phyloP scores from a whole-genome alignment of 2,888 invertebrate genomes.

The Cheiracanthium punctorium region DNA sequence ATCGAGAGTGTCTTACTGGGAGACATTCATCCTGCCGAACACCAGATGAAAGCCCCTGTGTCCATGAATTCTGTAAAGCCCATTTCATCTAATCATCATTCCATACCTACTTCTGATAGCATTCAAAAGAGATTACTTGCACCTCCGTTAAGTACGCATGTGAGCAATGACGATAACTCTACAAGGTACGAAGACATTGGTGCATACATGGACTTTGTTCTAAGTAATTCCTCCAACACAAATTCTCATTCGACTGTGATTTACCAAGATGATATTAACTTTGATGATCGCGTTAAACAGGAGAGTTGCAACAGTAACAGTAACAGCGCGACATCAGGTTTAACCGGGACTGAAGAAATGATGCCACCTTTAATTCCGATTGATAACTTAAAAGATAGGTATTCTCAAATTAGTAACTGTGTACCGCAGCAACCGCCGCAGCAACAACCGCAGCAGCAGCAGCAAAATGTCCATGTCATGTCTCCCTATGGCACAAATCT shows the following conservation, averaged over 20 bases:
- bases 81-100: background rate
- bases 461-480: constrained; percentile 25
- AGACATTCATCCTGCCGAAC: constrained; percentile 73
- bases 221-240: constrained; percentile 43
- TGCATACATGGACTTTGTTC: constrained; percentile 56
- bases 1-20: constrained; percentile 78
- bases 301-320: constrained; percentile 20
- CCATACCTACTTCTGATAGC: constrained; percentile 22
- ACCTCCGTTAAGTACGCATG: constrained; percentile 29
- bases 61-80: constrained; percentile 19
- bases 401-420: constrained; percentile 46
- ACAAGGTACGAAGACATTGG: constrained; percentile 59
- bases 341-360: constrained; percentile 27
- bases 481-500: constrained; percentile 27
- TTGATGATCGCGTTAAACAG: constrained; percentile 50
- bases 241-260: constrained; percentile 55
- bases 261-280: constrained; percentile 49
- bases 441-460: constrained; percentile 10
- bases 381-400: constrained; percentile 46
- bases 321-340: background rate
- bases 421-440: constrained; percentile 8
- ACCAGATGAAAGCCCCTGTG: constrained; percentile 46
- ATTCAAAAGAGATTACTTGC: constrained; percentile 50
- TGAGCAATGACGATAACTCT: constrained; percentile 21
- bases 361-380: constrained; percentile 10